Evolutionary conservation across 2,113 vertebrate species (phyloP).

Genomic region (Phylloscopus trochiloides): DNA sequence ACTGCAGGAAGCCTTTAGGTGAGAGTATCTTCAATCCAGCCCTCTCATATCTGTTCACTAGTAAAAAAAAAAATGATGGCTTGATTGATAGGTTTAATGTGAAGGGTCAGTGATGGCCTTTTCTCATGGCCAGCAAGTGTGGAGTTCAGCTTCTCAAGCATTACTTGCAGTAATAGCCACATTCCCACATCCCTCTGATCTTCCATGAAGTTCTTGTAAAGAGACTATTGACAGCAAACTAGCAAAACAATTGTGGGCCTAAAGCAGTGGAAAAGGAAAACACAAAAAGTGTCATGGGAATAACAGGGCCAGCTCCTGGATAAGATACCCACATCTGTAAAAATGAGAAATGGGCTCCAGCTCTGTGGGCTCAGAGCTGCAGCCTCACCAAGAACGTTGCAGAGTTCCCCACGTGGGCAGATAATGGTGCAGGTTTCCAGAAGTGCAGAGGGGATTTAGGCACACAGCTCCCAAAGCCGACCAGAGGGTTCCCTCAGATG

Average conservation of each 20-base stretch:
- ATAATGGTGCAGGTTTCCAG: not conserved
- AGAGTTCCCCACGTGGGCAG: fast-evolving
- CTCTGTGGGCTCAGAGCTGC: not conserved
- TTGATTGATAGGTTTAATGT: not conserved
- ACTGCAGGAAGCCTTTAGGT: not conserved
- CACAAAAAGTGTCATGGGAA: not conserved
- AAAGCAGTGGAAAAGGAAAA: not conserved
- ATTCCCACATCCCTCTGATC: not conserved
- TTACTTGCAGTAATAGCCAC: not conserved
- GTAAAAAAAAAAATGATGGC: not conserved
- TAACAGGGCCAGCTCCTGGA: not conserved
- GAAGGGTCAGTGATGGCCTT: not conserved
- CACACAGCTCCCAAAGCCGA: not conserved
- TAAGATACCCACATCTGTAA: fast-evolving
- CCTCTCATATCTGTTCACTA: not conserved
- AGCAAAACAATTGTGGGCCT: not conserved
- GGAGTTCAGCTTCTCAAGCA: not conserved
- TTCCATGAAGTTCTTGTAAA: not conserved
- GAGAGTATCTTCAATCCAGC: not conserved
- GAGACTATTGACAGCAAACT: not conserved
- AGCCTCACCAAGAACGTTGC: not conserved
- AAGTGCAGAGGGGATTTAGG: not conserved
- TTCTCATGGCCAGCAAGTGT: not conserved
- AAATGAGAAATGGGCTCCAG: not conserved
- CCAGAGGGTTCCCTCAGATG: not conserved